Base-by-base conservation (phyloP, 2,888 invertebrate species). In the Drosophila nigricruria region DNA sequence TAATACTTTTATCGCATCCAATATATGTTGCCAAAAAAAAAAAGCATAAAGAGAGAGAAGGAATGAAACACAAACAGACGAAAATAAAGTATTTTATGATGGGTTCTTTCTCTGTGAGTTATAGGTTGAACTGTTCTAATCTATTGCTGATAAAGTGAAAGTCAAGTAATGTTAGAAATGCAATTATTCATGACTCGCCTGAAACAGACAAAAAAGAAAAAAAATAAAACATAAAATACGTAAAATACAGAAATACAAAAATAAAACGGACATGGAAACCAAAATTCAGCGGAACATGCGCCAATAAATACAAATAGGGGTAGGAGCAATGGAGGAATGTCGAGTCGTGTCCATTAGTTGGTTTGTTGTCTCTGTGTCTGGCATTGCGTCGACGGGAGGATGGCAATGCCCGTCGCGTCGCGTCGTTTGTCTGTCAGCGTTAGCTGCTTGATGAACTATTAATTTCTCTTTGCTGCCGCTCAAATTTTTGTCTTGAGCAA, bases 101-200 rank as follows among this genome's bases (percentile, higher is more conserved):
- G 38, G 25, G 43, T 54, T 34, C 45, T 30, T 52, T 61, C 40
- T 47, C 36, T 53, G 64, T 70, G 73, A 85, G 64, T 73, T 79
- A 87, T 84, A 68, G 77, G 65, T 60, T 56, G 38, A 50, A 63
- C 61, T 40, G 60, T 42, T 79, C 64, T 73, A 79, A 81, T 77
- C 82, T 76, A 88, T 84, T 70, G 88, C 72, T 80, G 89, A 89
- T 87, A 79, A 85, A 89, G 88, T 79, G 85, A 88, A 89, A 89
- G 88, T 89, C 89, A 88, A 88, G 85, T 88, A 85, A 82, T 88
- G 78, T 59, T 80, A 75, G 80, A 85, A 81, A 87, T 79, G 88
- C 78, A 89, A 89, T 85, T 89, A 81, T 76, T 85, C 88, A 89
- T 77, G 78, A 68, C 75, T 69, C 32, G 52, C 1, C 30, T 27